phyloP scores from a whole-genome alignment of 1,140 invertebrate genomes.

The Kradibia gibbosae region DNA sequence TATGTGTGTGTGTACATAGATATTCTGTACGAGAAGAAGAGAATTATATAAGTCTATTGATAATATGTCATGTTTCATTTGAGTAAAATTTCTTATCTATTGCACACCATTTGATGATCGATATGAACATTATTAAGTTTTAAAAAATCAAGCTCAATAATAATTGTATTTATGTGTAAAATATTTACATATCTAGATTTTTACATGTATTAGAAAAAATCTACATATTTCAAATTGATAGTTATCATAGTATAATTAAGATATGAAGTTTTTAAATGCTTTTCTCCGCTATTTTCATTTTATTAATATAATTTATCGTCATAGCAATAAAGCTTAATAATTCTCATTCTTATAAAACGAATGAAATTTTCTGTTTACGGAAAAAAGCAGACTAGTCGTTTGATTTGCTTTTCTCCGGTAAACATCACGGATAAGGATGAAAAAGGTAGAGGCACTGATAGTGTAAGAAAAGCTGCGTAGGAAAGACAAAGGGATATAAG shows the following conservation, averaged over 20 bases:
- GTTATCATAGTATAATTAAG: background rate
- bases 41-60: background rate
- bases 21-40: background rate
- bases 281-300: too few species aligned
- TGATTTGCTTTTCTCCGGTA: slow-evolving; percentile 5
- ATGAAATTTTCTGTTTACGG: background rate
- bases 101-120: background rate
- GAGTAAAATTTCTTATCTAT: slow-evolving; percentile 10
- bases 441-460: background rate
- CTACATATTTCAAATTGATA: background rate
- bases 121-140: slow-evolving; percentile 2
- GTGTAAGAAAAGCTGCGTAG: background rate
- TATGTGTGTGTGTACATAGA: background rate
- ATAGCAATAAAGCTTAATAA: background rate
- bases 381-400: too few species aligned
- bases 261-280: too few species aligned
- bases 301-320: too few species aligned
- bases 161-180: background rate
- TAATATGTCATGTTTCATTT: background rate
- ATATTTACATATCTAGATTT: too few species aligned
- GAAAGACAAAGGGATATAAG: background rate
- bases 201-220: background rate
- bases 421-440: background rate
- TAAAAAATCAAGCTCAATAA: background rate
- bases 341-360: background rate